Conservation (phyloP, 2,797 vertebrate genomes). For the Molossus molossus region DNA sequence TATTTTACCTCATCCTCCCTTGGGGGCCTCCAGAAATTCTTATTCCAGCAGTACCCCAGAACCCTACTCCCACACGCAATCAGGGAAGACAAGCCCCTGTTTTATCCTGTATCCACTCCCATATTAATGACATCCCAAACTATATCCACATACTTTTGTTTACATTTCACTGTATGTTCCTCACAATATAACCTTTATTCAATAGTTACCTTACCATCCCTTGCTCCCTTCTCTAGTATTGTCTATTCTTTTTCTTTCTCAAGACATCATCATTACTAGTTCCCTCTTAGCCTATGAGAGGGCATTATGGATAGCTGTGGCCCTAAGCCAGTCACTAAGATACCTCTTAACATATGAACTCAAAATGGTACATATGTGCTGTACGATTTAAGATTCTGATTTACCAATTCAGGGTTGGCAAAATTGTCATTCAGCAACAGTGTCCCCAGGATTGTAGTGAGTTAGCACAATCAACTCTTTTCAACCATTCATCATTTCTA, state of each 20-base stretch:
- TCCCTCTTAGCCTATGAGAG: not conserved
- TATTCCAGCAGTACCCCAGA: too few relatives aligned
- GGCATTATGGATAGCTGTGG: not conserved
- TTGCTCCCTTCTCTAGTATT: not conserved
- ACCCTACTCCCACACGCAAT: too few relatives aligned
- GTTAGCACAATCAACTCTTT: not conserved
- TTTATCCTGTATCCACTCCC: not conserved
- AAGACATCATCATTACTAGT: not conserved
- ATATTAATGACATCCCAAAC: constrained; percentile 41
- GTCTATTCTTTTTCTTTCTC: not conserved
- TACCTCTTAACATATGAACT: not conserved
- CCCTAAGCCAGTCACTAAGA: not conserved
- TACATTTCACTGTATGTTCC: not conserved
- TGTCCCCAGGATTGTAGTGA: not conserved
- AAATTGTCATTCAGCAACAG: not conserved
- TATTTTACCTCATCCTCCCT: too few relatives aligned
- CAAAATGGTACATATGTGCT: too few relatives aligned
- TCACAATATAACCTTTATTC: not conserved
- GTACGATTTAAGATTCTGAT: not conserved
- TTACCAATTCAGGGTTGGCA: not conserved
- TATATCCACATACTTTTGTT: not conserved
- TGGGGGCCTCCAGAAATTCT: too few relatives aligned
- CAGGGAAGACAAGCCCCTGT: too few relatives aligned
- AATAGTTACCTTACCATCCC: not conserved
- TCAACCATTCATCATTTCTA: not conserved